A percentile compares a stretch with the other conserved stretches of the same genome.
phyloP scores from a whole-genome alignment of 2,113 vertebrate genomes.

The Procavia capensis region DNA sequence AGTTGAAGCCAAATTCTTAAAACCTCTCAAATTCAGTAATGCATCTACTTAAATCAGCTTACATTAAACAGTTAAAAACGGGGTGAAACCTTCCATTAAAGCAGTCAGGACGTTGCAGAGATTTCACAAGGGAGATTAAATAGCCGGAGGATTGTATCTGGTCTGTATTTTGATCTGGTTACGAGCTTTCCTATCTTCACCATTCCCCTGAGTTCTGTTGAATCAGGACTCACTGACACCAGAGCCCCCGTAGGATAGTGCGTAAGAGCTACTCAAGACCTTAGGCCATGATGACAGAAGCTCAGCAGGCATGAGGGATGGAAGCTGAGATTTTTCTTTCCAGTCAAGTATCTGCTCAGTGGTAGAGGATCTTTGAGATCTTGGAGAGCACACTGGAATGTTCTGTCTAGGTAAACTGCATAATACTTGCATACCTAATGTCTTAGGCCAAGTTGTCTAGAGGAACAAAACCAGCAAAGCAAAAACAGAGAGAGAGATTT shows the following conservation, averaged over 20 bases:
- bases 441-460: too few relatives aligned
- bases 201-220: neutral
- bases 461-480: too few relatives aligned
- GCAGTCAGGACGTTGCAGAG: neutral
- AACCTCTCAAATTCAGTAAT: neutral
- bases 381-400: neutral
- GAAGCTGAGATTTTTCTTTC: neutral
- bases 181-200: neutral
- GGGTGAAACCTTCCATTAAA: neutral
- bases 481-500: too few relatives aligned
- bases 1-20: constrained; percentile 22
- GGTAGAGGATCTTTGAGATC: neutral
- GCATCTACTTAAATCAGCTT: neutral
- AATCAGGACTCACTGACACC: neutral
- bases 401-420: neutral
- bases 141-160: neutral
- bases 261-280: neutral
- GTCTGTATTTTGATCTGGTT: neutral
- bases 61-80: neutral
- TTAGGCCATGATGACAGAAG: neutral
- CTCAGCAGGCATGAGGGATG: neutral
- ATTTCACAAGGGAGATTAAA: constrained; percentile 13
- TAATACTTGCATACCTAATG: neutral
- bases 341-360: neutral
- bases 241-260: neutral